Evolutionary conservation across 2,888 invertebrate genomes (phyloP).

Genomic region (Drosophila kanekoi): DNA sequence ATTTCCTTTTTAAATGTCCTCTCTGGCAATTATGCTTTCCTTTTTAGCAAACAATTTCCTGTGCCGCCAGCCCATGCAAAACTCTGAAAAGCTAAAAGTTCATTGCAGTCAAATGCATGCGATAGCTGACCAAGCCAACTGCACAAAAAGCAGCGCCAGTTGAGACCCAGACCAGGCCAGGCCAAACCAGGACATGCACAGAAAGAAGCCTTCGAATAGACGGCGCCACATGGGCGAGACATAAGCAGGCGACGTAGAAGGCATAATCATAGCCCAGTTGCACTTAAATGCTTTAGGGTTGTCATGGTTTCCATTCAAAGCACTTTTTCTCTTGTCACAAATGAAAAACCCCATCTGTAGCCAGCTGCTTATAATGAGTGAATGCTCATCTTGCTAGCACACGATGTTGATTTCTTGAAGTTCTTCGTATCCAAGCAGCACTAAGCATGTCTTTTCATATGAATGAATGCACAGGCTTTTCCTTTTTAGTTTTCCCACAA

Average conservation of each 20-base stretch:
- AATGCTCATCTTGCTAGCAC: conserved; percentile 17
- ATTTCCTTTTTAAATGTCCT: conserved; percentile 63
- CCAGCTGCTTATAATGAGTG: conserved; percentile 10
- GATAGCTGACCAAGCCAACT: conserved; percentile 31
- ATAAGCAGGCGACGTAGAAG: conserved; percentile 34
- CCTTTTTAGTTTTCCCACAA: not conserved
- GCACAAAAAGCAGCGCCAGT: conserved; percentile 7
- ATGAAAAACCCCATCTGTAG: not conserved
- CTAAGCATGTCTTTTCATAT: not conserved
- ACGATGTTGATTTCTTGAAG: not conserved
- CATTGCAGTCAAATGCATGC: conserved; percentile 64
- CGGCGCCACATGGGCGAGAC: conserved; percentile 77
- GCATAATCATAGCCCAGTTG: conserved; percentile 51
- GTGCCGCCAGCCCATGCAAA: conserved; percentile 20
- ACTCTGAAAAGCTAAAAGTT: conserved; percentile 47
- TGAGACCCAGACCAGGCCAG: not conserved
- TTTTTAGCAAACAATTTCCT: conserved; percentile 60
- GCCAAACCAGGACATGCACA: conserved; percentile 24
- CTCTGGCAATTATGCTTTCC: conserved; percentile 66
- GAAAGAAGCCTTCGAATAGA: conserved; percentile 53
- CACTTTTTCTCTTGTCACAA: conserved; percentile 1
- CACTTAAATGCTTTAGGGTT: conserved; percentile 10
- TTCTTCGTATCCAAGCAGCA: not conserved
- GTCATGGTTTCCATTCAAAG: conserved; percentile 11
- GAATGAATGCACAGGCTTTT: not conserved